Base-by-base conservation (phyloP, 1,140 invertebrate genomes). In the Bombus terrestris region DNA sequence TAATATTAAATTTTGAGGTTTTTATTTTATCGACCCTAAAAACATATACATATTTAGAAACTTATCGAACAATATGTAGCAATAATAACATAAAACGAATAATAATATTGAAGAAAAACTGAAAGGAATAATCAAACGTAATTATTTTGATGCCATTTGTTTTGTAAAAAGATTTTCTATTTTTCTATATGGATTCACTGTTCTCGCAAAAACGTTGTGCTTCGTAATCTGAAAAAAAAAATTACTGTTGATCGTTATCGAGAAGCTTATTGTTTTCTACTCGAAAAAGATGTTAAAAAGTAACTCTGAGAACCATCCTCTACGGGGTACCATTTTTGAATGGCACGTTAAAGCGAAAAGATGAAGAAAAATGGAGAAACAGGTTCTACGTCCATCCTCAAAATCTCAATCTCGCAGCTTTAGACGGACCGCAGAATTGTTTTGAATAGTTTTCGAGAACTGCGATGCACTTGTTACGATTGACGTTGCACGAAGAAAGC, bases 391-490 rank as follows among this genome's bases (percentile, higher is more conserved):
- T 66, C 43, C 81, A 83, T n/a, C 15, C 37, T 68, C 22, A 32
- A 41, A 76, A 68, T 41, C 74, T 66, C 28, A 68, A 18, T 43
- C 28, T 64, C 10, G 39, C 25, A 66, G 32, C 32, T 37, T 78
- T 64, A 79, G n/a, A 18, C 39, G 41, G 3, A 66, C 32, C 25
- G 77, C 10, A 47, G 53, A 22, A 53, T 53, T 64, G 53, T 32
- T 69, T 25, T 41, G 13, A 39, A 66, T 37, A 39, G 41, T 53
- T 47, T 62, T 41, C 28, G 13, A 83, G n/a, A 69, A 57, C n/a
- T 47, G 83, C 39, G 57, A 78, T 84, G 86, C 88, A 90, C 88
- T 90, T 87, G 88, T 90, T 90, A 89, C 86, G 72, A 86, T 75
- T 83, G 83, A 83, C 81, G 77, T 90, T 87, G 81, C 89, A 90